Evolutionary conservation across 2,113 vertebrate species (phyloP).

Genomic region (Okapia johnstoni): DNA sequence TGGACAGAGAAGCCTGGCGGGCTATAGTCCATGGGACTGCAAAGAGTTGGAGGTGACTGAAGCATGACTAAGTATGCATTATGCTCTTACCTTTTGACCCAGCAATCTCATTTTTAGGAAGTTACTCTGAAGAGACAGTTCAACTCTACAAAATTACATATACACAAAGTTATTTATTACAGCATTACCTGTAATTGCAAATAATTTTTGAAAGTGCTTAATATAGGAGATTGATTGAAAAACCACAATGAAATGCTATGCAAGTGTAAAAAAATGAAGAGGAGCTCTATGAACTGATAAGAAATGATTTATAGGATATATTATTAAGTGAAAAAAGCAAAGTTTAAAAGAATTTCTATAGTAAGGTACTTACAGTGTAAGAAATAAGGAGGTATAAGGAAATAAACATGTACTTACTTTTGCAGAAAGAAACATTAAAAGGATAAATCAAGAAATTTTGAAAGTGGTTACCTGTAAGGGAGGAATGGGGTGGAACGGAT

Average conservation of each 20-base stretch:
- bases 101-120: not conserved
- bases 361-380: not conserved
- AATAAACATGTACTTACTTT: not conserved
- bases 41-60: not conserved
- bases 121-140: not conserved
- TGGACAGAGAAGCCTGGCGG: not conserved
- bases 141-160: not conserved
- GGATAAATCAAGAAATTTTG: not conserved
- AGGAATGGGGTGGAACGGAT: not conserved
- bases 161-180: not conserved
- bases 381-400: not conserved
- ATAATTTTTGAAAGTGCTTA: not conserved
- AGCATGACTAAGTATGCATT: not conserved
- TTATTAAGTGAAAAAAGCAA: not conserved
- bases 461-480: not conserved
- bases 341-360: not conserved
- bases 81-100: not conserved
- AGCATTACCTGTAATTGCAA: not conserved
- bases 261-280: not conserved
- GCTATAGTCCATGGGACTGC: not conserved
- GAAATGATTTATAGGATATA: not conserved
- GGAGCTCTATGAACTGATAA: not conserved
- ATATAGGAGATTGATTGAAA: not conserved
- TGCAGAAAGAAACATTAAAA: not conserved
- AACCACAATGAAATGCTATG: not conserved